A percentile compares a stretch with the other conserved stretches of the same genome.
Evolutionary conservation across 2,797 vertebrate species (phyloP).

Genomic region (Anguilla pacifica): DNA sequence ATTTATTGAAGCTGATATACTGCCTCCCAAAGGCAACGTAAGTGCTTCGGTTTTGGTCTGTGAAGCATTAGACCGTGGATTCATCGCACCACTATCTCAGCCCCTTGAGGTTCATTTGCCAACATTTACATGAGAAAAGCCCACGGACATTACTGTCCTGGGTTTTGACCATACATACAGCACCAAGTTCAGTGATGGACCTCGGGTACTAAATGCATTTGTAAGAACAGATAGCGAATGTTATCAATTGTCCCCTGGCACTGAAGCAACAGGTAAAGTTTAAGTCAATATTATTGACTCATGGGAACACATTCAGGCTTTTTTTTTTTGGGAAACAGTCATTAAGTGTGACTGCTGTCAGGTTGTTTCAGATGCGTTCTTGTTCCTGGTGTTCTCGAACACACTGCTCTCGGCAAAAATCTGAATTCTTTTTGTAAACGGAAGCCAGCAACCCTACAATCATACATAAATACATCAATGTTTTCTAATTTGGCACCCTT

Average conservation of each 20-base stretch:
- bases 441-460: not conserved
- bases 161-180: not conserved
- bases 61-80: not conserved
- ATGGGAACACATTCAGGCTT: not conserved
- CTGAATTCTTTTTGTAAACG: not conserved
- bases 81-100: constrained; percentile 1
- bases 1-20: constrained; percentile 9
- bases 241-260: not conserved
- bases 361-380: not conserved
- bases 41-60: not conserved
- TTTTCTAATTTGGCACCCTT: not conserved
- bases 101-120: not conserved
- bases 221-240: not conserved
- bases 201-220: not conserved
- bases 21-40: constrained; percentile 3
- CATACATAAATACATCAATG: not conserved
- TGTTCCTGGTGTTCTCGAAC: not conserved
- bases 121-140: not conserved
- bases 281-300: not conserved
- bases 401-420: not conserved
- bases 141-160: not conserved
- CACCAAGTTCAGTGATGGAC: not conserved
- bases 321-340: not conserved
- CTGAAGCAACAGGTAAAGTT: not conserved
- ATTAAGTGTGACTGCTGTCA: not conserved